Conservation (phyloP, 2,888 invertebrate species). For the Calephelis perditalis region DNA sequence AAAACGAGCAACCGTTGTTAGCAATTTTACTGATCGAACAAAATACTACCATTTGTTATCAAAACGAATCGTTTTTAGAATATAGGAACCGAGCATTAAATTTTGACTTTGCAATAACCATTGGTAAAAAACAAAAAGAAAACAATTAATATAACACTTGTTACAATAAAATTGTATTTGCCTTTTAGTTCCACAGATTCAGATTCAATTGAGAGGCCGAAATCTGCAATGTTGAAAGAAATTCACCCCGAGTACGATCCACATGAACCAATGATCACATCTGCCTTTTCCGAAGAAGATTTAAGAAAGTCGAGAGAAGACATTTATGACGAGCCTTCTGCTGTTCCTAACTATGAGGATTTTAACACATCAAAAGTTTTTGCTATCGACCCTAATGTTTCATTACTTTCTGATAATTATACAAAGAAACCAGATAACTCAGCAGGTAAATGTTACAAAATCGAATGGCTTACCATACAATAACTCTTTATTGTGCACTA, state of each 20-base stretch:
- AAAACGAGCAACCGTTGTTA: too few species aligned
- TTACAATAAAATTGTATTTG: too few species aligned
- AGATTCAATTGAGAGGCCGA: slow-evolving; percentile 66
- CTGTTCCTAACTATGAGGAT: slow-evolving; percentile 46
- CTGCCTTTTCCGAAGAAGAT: slow-evolving; percentile 69
- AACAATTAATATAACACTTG: too few species aligned
- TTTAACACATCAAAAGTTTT: slow-evolving; percentile 55
- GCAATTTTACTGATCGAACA: too few species aligned
- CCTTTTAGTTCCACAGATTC: slow-evolving; percentile 62
- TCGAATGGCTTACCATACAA: not conserved
- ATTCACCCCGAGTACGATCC: slow-evolving; percentile 69
- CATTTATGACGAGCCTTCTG: slow-evolving; percentile 57
- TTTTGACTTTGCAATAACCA: too few species aligned
- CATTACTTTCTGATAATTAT: slow-evolving; percentile 43
- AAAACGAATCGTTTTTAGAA: too few species aligned
- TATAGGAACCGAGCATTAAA: too few species aligned
- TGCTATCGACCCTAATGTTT: slow-evolving; percentile 44
- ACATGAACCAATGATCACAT: slow-evolving; percentile 72
- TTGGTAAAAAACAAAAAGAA: too few species aligned
- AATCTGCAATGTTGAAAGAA: slow-evolving; percentile 68
- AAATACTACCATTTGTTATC: too few species aligned
- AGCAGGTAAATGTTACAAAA: slow-evolving; percentile 41
- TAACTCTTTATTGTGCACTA: not conserved
- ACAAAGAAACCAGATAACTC: slow-evolving; percentile 48
- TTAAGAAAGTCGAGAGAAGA: slow-evolving; percentile 64